phyloP scores from a whole-genome alignment of 2,797 vertebrate genomes.

The Xerus rutilus region DNA sequence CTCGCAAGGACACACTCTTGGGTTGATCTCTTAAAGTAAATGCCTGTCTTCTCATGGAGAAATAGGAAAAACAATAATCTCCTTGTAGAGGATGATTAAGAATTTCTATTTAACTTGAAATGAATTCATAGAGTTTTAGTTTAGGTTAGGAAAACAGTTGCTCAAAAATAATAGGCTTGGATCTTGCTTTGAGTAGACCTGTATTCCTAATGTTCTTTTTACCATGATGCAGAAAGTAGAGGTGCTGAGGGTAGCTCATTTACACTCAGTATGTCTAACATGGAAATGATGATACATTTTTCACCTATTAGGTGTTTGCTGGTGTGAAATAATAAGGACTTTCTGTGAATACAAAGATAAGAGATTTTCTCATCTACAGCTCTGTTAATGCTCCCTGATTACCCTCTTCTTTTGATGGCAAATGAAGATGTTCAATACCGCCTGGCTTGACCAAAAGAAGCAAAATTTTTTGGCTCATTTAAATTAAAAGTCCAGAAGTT shows the following conservation, averaged over 20 bases:
- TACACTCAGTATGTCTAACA: background rate
- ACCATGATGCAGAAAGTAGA: background rate
- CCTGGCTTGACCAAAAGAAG: background rate
- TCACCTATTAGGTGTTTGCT: background rate
- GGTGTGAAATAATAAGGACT: background rate
- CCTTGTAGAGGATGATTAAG: background rate
- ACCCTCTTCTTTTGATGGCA: background rate
- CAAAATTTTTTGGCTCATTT: background rate
- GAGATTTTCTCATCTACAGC: background rate
- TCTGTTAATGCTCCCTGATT: background rate
- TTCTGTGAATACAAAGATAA: background rate
- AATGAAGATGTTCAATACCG: background rate
- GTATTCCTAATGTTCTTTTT: background rate
- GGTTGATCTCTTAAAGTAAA: slow-evolving; percentile 11
- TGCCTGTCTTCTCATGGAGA: background rate
- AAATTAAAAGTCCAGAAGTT: background rate
- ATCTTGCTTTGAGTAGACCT: background rate
- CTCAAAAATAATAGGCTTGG: background rate
- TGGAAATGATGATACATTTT: background rate
- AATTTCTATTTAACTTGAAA: slow-evolving; percentile 48
- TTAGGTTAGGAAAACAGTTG: slow-evolving; percentile 1
- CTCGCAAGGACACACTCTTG: background rate
- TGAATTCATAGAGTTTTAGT: slow-evolving; percentile 34
- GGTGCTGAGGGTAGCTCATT: background rate
- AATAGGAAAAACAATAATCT: background rate